phyloP scores from a whole-genome alignment of 2,797 vertebrate genomes.

The Lerista edwardsae region DNA sequence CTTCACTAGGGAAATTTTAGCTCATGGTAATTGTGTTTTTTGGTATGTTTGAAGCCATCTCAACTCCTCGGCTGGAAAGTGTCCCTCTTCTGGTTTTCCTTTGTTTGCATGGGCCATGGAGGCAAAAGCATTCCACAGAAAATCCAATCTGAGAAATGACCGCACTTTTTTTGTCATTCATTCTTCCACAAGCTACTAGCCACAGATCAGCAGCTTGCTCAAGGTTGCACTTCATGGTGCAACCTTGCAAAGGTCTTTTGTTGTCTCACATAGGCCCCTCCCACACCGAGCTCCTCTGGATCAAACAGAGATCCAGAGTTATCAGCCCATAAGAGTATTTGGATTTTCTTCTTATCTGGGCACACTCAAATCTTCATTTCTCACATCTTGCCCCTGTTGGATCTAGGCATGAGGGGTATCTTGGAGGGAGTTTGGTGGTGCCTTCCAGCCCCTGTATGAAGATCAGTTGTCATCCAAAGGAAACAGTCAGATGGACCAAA shows the following conservation, averaged over 20 bases:
- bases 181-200: not conserved
- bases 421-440: not conserved
- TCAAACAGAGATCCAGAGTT: not conserved
- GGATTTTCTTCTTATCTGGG: not conserved
- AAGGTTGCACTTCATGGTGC: not conserved
- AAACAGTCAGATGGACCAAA: not conserved
- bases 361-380: not conserved
- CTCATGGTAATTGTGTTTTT: not conserved
- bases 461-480: not conserved
- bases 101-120: not conserved
- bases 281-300: too few relatives aligned
- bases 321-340: not conserved
- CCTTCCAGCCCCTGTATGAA: not conserved
- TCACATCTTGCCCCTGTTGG: not conserved
- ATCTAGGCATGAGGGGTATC: not conserved
- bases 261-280: too few relatives aligned
- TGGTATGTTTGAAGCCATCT: not conserved
- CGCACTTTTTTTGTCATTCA: not conserved
- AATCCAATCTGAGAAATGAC: not conserved
- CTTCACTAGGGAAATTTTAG: not conserved
- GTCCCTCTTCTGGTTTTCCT: not conserved
- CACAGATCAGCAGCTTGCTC: not conserved
- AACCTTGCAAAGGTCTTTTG: too few relatives aligned
- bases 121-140: not conserved
- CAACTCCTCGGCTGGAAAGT: not conserved